Evolutionary conservation across 2,113 vertebrate species (phyloP).

Genomic region (Okapia johnstoni): DNA sequence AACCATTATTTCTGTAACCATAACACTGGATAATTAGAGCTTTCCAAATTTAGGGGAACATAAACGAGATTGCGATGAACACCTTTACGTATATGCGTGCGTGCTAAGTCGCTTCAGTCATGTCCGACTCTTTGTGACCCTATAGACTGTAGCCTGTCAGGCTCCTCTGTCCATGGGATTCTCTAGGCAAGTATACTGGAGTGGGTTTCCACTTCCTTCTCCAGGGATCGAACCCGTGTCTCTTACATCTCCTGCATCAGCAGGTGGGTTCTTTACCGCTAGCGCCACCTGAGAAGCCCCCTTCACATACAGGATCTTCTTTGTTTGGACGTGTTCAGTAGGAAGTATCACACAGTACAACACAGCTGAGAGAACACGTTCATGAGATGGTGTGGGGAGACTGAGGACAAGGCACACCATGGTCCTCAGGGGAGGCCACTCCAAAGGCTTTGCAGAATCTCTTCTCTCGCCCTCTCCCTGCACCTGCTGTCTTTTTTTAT

Average conservation of each 20-base stretch:
- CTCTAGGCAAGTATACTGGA: background rate
- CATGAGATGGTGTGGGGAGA: rapidly evolving
- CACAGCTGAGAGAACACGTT: background rate
- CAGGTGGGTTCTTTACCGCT: background rate
- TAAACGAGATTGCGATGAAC: background rate
- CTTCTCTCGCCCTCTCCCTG: background rate
- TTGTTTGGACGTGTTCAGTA: background rate
- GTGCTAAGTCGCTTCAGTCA: background rate
- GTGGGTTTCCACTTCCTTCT: background rate
- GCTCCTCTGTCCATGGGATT: background rate
- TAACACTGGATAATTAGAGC: background rate
- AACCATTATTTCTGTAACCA: background rate
- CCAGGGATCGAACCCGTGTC: background rate
- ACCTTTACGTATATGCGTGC: background rate
- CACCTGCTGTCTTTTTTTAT: background rate
- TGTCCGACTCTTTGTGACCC: background rate
- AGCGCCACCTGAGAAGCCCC: background rate
- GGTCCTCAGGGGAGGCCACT: background rate
- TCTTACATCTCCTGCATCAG: background rate
- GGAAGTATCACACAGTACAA: background rate
- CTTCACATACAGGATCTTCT: background rate
- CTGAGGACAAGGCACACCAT: too few species aligned
- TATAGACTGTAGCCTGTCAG: background rate
- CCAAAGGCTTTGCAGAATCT: background rate
- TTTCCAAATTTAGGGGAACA: background rate